A percentile compares a stretch with the other conserved stretches of the same genome.
Evolutionary conservation across 2,113 vertebrate genomes (phyloP).

Genomic region (Xiphophorus maculatus): DNA sequence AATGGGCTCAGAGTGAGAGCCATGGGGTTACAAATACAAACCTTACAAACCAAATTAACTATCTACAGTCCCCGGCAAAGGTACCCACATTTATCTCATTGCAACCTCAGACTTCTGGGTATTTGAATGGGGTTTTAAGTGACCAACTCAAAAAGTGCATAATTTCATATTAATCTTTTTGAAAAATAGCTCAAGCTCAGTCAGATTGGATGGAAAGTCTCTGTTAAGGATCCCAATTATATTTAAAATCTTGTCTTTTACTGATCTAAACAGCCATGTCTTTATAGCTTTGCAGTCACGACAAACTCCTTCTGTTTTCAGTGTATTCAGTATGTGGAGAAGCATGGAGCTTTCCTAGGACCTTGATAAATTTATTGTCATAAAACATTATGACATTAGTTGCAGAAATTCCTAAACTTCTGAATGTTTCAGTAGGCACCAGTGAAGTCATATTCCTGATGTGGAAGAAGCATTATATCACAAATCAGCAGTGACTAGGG

Average conservation of each 20-base stretch:
- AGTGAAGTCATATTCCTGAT: too few species aligned
- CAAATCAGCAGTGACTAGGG: too few species aligned
- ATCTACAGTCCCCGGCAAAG: neutral
- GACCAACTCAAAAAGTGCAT: too few species aligned
- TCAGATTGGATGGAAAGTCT: neutral
- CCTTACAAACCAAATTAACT: conserved; percentile 34
- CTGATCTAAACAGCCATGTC: neutral
- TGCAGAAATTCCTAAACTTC: neutral
- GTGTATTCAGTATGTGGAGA: neutral
- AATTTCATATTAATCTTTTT: too few species aligned
- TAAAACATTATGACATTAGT: neutral
- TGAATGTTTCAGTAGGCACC: neutral
- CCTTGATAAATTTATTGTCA: too few species aligned
- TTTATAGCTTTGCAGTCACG: neutral
- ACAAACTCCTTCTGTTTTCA: neutral
- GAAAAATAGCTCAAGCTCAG: too few species aligned
- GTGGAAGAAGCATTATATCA: too few species aligned
- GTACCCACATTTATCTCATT: neutral
- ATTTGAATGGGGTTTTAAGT: neutral
- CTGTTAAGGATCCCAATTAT: neutral
- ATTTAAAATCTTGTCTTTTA: neutral
- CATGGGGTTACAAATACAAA: conserved; percentile 31
- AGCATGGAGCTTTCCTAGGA: too few species aligned
- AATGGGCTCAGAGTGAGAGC: conserved; percentile 51
- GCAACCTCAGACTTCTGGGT: neutral